Evolutionary conservation across 2,797 vertebrate genomes (phyloP), one percentile per base, ranked within the genome.

Genomic region (Melanotaenia pygmaea): DNA sequence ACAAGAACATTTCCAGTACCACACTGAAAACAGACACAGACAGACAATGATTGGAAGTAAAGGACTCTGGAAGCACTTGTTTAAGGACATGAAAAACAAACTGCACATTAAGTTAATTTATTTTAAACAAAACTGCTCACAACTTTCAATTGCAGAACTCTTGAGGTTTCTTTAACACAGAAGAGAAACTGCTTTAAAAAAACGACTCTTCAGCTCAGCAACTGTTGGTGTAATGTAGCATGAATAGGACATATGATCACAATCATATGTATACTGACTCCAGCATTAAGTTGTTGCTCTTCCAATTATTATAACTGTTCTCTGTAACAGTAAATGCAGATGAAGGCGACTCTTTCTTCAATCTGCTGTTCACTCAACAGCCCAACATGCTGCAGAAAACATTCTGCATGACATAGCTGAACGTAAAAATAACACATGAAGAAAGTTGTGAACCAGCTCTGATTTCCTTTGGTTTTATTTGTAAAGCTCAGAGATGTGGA

Each of bases 201-300:
- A 77, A 62, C 62, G 70, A 68, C 58, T 85, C 59, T 77, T 81
- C 65, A 72, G 82, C 77, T 89, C 77, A 66, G 76, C 65, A 62
- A 80, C 76, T 84, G 87, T 88, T 88, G 85, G 88, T 88, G 86
- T 88, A 89, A 93, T 86, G 90, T 88, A 85, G 87, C 87, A 85
- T 88, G 88, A 91, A 90, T 70, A 75, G 77, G 81, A 88, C 88
- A 90, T 89, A 89, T 88, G 84, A 80, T 80, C 81, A 74, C 70
- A 81, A 74, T 85, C 63, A 71, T 63, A 76, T 74, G 72, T 80
- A 82, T 87, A 6, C 81, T 90, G 84, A 86, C 87, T 79, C 81
- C 77, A 75, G 58, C 73, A 76, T 80, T 79, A 22, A n/a, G 63
- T 61, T 67, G 68, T 62, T 67, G 72, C 76, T 82, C 64, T 37